Conservation (phyloP, 2,113 vertebrate species). For the Ursus arctos region DNA sequence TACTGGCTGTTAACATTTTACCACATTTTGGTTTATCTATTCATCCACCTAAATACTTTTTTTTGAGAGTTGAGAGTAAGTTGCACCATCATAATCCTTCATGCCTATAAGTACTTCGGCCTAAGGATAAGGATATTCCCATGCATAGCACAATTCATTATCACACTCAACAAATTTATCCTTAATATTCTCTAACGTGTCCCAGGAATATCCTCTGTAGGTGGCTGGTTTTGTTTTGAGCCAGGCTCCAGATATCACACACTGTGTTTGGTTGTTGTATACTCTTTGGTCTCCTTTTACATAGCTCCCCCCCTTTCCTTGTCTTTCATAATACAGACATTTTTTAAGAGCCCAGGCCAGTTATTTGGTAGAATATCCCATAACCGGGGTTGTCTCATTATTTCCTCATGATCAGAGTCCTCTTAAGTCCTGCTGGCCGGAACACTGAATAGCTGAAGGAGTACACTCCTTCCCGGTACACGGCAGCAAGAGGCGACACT, state of each 20-base stretch:
- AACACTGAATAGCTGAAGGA: background rate
- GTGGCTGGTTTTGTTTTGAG: background rate
- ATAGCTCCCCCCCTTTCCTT: background rate
- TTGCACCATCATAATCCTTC: background rate
- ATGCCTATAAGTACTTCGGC: background rate
- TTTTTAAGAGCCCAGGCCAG: background rate
- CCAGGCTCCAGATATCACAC: background rate
- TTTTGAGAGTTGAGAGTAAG: background rate
- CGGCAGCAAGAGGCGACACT: background rate
- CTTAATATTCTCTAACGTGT: background rate
- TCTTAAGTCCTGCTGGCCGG: background rate
- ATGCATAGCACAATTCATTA: background rate
- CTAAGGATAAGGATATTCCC: background rate
- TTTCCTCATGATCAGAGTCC: background rate
- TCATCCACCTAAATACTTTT: background rate
- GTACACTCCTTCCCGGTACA: background rate
- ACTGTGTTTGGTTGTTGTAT: background rate
- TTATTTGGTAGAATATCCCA: background rate
- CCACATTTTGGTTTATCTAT: background rate
- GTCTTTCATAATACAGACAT: background rate
- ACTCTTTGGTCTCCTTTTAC: background rate
- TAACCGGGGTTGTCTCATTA: background rate
- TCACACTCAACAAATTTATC: background rate
- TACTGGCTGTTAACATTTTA: background rate
- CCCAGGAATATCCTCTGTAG: background rate